Evolutionary conservation across 2,888 invertebrate genomes (phyloP), one percentile per base, ranked within the genome.

Genomic region (Mythimna ferrago): DNA sequence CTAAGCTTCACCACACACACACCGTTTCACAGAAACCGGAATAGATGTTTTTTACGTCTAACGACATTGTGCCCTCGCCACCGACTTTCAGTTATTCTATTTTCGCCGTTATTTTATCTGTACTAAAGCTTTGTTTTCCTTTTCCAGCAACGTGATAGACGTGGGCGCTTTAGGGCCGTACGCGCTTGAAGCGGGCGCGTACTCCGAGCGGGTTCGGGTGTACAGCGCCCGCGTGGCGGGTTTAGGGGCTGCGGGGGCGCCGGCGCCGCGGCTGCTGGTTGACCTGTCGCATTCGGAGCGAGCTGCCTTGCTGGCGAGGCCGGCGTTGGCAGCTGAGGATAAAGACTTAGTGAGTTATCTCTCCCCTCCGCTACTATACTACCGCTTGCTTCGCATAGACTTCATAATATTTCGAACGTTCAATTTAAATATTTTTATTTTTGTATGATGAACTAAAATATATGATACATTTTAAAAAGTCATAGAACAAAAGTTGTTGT

Each of bases 141-240:
- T 0, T 62, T 53, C 11, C 94, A 99, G 99, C 76, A 98, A 99
- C 95, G 98, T 99, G 76, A 99, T 99, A 89, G 99, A 99, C 96
- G 99, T 99, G n/a, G 98, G 98, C 66, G 98, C 99, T 4, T 96
- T 99, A 84, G 99, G 99, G 80, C 98, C 98, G 14, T 98, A 98
- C 92, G 98, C 98, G 87, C 96, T 99, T 74, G 99, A 99, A 88
- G 98, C 98, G 85, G 98, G 98, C 89, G 99, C 99, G 92, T 99
- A 98, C 93, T 97, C 98, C 88, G 99, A 99, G 89, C 97, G 98
- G 80, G 97, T 98, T 84, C 97, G 97, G 85, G 96, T 97, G 85
- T 98, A 98, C 94, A 94, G 94, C 61, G 92, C 93, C 74, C 90
- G 93, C 5, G 91, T 91, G 68, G 92, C 91, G 76, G 94, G 94